Conservation (phyloP, 2,888 invertebrate species). For the Carterocephalus palaemon region DNA sequence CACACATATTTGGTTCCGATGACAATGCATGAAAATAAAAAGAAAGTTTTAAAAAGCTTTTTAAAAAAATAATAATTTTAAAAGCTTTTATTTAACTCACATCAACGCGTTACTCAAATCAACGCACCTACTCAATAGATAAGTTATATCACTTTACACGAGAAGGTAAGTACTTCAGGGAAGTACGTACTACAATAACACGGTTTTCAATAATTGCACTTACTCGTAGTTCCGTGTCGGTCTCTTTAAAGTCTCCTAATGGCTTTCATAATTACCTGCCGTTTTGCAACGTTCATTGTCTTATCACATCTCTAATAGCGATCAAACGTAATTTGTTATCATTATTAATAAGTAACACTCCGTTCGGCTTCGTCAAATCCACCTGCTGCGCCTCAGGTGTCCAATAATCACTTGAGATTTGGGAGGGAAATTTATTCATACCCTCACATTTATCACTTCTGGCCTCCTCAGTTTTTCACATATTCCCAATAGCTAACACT, state of each 20-base stretch:
- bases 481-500: conserved; percentile 27
- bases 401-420: conserved; percentile 70
- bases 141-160: too few relatives aligned
- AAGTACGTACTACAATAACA: too few relatives aligned
- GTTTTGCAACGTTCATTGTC: conserved; percentile 13
- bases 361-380: conserved; percentile 32
- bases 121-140: too few relatives aligned
- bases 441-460: conserved; percentile 69
- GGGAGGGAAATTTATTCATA: conserved; percentile 72
- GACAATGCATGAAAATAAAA: too few relatives aligned
- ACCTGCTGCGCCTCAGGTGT: conserved; percentile 60
- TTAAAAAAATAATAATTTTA: too few relatives aligned
- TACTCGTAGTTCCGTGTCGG: neutral
- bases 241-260: conserved; percentile 1
- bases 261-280: conserved; percentile 25
- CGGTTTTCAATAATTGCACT: conserved; percentile 7
- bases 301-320: conserved; percentile 19
- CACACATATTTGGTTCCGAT: too few relatives aligned
- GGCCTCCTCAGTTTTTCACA: conserved; percentile 63
- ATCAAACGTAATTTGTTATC: conserved; percentile 29
- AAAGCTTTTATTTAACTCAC: too few relatives aligned
- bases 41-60: too few relatives aligned
- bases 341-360: conserved; percentile 21
- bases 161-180: too few relatives aligned
- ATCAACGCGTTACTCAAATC: too few relatives aligned